Evolutionary conservation across 2,888 invertebrate species (phyloP).

Genomic region (Phasia obesa): DNA sequence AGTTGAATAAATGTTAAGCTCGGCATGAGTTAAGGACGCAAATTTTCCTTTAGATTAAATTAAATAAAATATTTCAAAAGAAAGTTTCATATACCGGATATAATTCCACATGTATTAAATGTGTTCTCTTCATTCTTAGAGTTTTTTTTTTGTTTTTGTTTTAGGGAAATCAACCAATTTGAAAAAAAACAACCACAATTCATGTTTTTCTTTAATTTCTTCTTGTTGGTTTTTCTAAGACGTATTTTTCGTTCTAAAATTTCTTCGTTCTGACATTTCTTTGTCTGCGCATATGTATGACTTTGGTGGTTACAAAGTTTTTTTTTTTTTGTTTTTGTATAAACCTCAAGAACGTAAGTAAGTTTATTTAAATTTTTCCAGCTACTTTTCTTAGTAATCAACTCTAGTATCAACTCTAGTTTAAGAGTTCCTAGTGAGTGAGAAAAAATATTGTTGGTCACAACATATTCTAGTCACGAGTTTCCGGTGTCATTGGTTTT

Average conservation of each 20-base stretch:
- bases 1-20: no score
- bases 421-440: constrained; percentile 7
- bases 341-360: constrained; percentile 24
- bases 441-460: constrained; percentile 38
- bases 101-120: background rate
- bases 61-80: constrained; percentile 4
- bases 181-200: background rate
- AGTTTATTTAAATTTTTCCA: constrained; percentile 8
- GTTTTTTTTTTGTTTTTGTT: background rate
- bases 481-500: constrained; percentile 71
- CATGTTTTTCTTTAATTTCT: constrained; percentile 36
- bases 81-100: constrained; percentile 42
- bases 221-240: constrained; percentile 27
- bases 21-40: background rate
- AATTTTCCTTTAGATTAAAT: background rate
- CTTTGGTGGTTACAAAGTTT: no score
- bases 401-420: constrained; percentile 4
- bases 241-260: constrained; percentile 19
- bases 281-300: constrained; percentile 1
- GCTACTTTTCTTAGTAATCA: constrained; percentile 9
- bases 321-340: no score
- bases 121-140: background rate
- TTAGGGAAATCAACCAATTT: background rate
- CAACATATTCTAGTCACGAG: constrained; percentile 70
- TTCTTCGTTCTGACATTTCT: background rate